Conservation (phyloP, 2,797 vertebrate species). For the Hipposideros larvatus region DNA sequence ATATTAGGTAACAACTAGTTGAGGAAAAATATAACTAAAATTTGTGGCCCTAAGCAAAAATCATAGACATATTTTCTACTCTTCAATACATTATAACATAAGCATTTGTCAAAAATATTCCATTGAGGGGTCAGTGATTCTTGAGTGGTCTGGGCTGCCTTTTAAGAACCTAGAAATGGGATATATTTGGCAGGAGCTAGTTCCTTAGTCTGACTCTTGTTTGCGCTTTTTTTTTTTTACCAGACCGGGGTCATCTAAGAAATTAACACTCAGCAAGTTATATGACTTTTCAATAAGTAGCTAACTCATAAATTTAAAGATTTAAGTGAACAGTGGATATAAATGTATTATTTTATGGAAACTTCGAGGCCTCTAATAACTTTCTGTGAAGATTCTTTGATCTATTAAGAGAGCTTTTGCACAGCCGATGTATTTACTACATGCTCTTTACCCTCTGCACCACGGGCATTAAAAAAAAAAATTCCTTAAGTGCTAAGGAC, state of each 20-base stretch:
- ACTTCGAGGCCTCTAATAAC: conserved; percentile 54
- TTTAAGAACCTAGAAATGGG: neutral
- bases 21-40: neutral
- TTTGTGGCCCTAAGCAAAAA: neutral
- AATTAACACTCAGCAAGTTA: conserved; percentile 56
- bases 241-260: conserved; percentile 28
- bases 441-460: conserved; percentile 20
- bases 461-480: conserved; percentile 2
- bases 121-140: neutral
- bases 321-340: conserved; percentile 61
- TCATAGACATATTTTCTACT: neutral
- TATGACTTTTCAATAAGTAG: conserved; percentile 49
- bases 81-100: neutral
- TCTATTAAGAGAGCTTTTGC: conserved; percentile 29
- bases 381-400: conserved; percentile 64
- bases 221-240: conserved; percentile 30
- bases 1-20: neutral
- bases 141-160: neutral
- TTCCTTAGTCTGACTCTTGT: neutral
- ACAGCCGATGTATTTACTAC: conserved; percentile 17
- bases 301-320: conserved; percentile 63
- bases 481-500: conserved; percentile 4
- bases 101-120: neutral
- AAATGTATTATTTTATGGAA: conserved; percentile 67
- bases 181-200: neutral